These are phyloP conservation scores for Asteroscopus sphinx DNA, from an alignment of 2,888 invertebrate genomes.

Conservation along the genomic window DNA sequence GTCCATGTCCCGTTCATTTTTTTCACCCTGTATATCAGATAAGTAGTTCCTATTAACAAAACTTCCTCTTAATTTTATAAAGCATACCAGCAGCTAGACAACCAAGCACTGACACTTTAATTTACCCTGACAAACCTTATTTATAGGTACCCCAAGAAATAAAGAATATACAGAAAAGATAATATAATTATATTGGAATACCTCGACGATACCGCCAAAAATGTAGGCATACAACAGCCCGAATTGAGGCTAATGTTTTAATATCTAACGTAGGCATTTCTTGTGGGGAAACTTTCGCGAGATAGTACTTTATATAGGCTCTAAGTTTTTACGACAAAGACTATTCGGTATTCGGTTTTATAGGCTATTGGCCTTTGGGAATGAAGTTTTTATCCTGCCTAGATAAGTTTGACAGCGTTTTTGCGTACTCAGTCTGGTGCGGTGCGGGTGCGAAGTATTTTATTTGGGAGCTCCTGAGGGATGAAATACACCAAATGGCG, in stretches of 20 bases:
- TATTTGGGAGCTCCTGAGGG: no score
- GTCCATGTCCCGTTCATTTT: no score
- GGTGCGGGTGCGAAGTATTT: no score
- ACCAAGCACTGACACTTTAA: no score
- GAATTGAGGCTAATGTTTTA: conserved; percentile 22
- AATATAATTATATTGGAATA: conserved; percentile 18
- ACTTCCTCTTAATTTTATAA: no score
- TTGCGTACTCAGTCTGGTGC: conserved; percentile 14
- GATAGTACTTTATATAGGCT: conserved; percentile 14
- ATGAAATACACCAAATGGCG: no score
- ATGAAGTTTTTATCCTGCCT: conserved; percentile 14
- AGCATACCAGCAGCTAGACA: no score
- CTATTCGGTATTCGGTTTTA: conserved; percentile 25
- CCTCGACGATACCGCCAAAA: conserved; percentile 9
- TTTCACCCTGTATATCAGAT: no score
- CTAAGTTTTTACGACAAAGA: conserved; percentile 33
- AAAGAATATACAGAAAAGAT: conserved; percentile 9
- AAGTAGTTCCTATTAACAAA: no score
- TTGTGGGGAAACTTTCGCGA: conserved; percentile 23
- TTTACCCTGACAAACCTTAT: no score
- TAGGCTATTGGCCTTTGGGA: conserved; percentile 12
- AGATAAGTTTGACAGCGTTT: conserved; percentile 20
- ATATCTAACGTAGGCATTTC: conserved; percentile 28
- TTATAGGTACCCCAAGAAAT: not conserved
- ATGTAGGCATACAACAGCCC: conserved; percentile 18